Conservation (phyloP, 2,888 invertebrate genomes). For the Reticulitermes lucifugus region DNA sequence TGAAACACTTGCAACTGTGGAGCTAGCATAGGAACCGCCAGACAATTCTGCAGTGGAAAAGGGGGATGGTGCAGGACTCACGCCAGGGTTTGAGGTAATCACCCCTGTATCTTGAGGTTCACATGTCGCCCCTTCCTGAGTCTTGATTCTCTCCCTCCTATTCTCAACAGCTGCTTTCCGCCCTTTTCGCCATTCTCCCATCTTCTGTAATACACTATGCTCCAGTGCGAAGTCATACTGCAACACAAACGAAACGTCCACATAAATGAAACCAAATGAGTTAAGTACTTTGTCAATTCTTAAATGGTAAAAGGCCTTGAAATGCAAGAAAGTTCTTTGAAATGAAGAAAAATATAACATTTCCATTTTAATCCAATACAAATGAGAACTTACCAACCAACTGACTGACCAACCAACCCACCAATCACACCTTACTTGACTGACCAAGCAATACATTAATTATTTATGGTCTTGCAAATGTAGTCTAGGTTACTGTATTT, state of each 20-base stretch:
- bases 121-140: conserved; percentile 62
- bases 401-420: too few relatives aligned
- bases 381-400: too few relatives aligned
- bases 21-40: conserved; percentile 11
- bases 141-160: conserved; percentile 70
- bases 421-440: too few relatives aligned
- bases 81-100: conserved; percentile 21
- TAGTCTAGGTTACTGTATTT: too few relatives aligned
- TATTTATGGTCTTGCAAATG: too few relatives aligned
- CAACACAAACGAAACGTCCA: conserved; percentile 45
- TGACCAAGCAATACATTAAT: too few relatives aligned
- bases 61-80: conserved; percentile 46
- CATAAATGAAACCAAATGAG: background rate
- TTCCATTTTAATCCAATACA: too few relatives aligned
- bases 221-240: conserved; percentile 81
- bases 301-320: too few relatives aligned
- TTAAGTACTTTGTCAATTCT: too few relatives aligned
- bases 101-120: conserved; percentile 14
- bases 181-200: conserved; percentile 76
- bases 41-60: conserved; percentile 31
- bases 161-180: conserved; percentile 73
- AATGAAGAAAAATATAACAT: too few relatives aligned
- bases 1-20: conserved; percentile 24
- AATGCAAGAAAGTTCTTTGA: too few relatives aligned
- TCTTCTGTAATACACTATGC: conserved; percentile 76